Conservation (phyloP, 1,140 invertebrate species). For the Theocolax elegans region DNA sequence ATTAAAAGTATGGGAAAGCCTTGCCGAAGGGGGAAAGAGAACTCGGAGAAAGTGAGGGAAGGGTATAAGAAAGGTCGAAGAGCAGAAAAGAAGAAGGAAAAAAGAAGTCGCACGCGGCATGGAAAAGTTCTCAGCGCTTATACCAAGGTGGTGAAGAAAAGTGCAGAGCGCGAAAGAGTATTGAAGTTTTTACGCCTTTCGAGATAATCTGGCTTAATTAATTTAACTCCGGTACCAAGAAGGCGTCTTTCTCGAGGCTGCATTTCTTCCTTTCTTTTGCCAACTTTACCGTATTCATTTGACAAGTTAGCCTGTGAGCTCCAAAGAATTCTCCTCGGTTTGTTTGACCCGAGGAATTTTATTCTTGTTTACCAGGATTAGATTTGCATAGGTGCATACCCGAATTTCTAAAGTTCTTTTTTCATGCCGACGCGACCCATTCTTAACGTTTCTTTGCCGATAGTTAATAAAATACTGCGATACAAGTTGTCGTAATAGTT, state of each 20-base stretch:
- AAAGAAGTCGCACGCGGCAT: not conserved
- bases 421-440: no score
- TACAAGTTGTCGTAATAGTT: no score
- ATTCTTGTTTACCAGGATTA: not conserved
- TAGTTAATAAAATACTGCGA: no score
- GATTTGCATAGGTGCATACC: no score
- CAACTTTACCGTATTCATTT: conserved; percentile 2
- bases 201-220: conserved; percentile 53
- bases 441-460: no score
- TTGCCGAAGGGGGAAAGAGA: not conserved
- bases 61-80: not conserved
- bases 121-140: conserved; percentile 1
- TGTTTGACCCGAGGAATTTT: not conserved
- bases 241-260: conserved; percentile 3
- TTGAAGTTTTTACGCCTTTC: conserved; percentile 48
- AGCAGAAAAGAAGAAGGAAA: no score
- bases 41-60: not conserved
- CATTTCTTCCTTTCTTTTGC: conserved; percentile 1
- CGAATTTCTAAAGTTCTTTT: no score
- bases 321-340: conserved; percentile 2
- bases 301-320: not conserved
- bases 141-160: conserved; percentile 12
- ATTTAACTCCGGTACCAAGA: conserved; percentile 45
- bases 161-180: conserved; percentile 33
- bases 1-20: conserved; percentile 44